Base-by-base conservation (phyloP, 35 echinoderm and acorn worm species). In the Apostichopus japonicus region DNA sequence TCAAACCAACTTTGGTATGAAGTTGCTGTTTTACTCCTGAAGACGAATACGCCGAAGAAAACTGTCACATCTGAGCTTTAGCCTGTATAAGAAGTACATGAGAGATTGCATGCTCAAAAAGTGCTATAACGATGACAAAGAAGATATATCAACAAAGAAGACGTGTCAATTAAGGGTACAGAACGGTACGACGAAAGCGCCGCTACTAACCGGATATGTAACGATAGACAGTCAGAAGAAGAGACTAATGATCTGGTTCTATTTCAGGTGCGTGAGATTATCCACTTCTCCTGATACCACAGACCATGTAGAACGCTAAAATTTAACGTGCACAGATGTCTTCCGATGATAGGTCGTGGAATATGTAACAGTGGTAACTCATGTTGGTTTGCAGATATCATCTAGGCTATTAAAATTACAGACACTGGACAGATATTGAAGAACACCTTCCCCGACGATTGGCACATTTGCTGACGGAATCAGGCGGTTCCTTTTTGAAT, bases 331-430 rank as follows among this genome's bases (percentile, higher is more conserved):
- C 23, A 52, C 7, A 17, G 6, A 24, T 82, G 79, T 8, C 22
- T 10, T 10, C 54, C 79, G 5, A 10, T 19, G 21, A 6, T 10
- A n/a, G 8, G 22, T 6, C 79, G 79, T 53, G 79, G 79, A 51
- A 44, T 82, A 8, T 6, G 8, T 17, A 82, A 82, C n/a, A 44
- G 54, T 19, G 79, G 79, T 82, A 82, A 82, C 44, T 82, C 79
- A 7, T 82, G 79, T 17, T 82, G 79, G 79, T 56, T 82, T 13
- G 14, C 79, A 13, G 10, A 33, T 15, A 82, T 25, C 6, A 51
- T 56, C 27, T 27, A 82, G 9, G 79, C 79, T 10, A 17, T 82
- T 44, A 82, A 53, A 6, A 6, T 9, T 8, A 82, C 79, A 54
- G 15, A 82, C 24, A 0, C 44, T 17, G 24, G 79, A 4, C 24